Percentiles rank a stretch among this genome's conserved stretches.
Conservation (phyloP, 1,140 invertebrate genomes). For the Acromyrmex heyeri region DNA sequence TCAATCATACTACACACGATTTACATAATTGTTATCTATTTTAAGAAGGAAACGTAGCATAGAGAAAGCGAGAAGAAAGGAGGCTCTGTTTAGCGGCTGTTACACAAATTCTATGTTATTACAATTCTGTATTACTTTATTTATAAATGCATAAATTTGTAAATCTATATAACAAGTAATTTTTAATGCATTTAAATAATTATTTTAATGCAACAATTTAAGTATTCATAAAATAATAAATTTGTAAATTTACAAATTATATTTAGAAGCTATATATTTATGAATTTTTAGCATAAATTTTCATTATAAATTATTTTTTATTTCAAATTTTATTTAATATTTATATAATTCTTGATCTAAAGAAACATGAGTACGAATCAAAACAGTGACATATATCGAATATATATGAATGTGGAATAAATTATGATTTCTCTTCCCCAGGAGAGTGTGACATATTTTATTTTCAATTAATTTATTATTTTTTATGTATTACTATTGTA, state of each 20-base stretch:
- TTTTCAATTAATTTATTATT: not conserved
- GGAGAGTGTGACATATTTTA: not conserved
- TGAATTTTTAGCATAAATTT: not conserved
- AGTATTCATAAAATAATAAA: not conserved
- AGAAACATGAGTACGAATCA: constrained; percentile 22
- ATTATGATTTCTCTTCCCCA: not conserved
- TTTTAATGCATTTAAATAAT: constrained; percentile 15
- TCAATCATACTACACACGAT: constrained; percentile 20
- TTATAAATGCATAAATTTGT: not conserved
- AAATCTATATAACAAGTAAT: not conserved
- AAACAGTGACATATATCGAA: constrained; percentile 6
- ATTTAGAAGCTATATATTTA: constrained; percentile 13
- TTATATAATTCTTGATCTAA: not conserved
- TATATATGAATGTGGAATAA: not conserved
- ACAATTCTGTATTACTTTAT: not conserved
- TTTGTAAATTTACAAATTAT: not conserved
- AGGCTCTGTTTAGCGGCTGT: constrained; percentile 1
- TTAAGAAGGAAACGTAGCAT: constrained; percentile 45
- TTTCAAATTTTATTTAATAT: not conserved
- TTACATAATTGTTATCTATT: constrained; percentile 39
- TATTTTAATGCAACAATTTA: constrained; percentile 17
- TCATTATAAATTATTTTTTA: constrained; percentile 11
- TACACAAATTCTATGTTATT: constrained; percentile 24
- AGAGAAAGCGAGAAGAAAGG: constrained; percentile 27
- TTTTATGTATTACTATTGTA: not conserved